Conservation (phyloP, 2,888 invertebrate genomes). For the Habrosyne pyritoides region DNA sequence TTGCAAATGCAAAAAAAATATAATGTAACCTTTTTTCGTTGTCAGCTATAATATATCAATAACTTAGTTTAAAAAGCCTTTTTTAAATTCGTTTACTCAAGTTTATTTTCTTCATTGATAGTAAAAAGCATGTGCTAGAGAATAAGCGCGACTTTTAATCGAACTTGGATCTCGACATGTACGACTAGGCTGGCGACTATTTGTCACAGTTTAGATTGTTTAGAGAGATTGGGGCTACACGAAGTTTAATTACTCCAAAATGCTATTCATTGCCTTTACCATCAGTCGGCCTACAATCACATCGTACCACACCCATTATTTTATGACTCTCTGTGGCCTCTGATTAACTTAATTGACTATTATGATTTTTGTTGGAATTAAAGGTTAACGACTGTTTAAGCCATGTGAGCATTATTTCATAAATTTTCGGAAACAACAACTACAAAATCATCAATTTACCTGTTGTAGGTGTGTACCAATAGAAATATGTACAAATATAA, state of each 20-base stretch:
- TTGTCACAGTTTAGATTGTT: conserved; percentile 51
- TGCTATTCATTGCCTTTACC: conserved; percentile 33
- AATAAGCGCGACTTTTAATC: conserved; percentile 30
- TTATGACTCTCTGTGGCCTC: conserved; percentile 31
- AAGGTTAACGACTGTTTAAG: neutral
- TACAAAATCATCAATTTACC: no score
- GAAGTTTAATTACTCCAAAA: conserved; percentile 53
- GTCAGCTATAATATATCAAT: neutral
- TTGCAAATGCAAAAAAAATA: no score
- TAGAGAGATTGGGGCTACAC: conserved; percentile 37
- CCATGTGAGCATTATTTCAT: neutral
- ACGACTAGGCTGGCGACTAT: conserved; percentile 21
- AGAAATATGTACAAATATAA: no score
- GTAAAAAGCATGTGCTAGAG: neutral
- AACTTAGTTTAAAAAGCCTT: neutral
- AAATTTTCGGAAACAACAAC: no score
- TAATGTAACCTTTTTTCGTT: neutral
- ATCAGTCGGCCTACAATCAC: conserved; percentile 23
- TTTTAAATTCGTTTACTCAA: neutral
- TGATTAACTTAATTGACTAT: conserved; percentile 29
- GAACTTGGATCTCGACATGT: conserved; percentile 20
- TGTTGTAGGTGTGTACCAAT: no score
- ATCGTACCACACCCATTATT: conserved; percentile 29
- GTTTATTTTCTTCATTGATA: no score
- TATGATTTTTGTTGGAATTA: neutral